Percentiles rank a stretch among this genome's conserved stretches.
These are phyloP conservation scores for Carlito syrichta DNA, from an alignment of 2,113 vertebrate genomes.

Conservation along the genomic window DNA sequence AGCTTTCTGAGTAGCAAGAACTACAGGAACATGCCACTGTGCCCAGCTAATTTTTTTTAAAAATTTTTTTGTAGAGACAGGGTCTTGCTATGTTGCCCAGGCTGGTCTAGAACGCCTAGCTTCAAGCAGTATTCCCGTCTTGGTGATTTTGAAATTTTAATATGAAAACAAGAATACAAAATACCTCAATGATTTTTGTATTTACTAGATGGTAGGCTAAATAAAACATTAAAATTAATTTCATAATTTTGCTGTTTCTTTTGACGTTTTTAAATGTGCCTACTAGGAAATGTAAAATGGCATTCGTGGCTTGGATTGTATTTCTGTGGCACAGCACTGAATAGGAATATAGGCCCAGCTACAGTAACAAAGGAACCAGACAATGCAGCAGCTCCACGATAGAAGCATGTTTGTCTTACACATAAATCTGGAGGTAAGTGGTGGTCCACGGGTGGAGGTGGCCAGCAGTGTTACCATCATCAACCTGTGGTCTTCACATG, in stretches of 20 bases:
- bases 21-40: too few species aligned
- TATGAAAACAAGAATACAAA: neutral
- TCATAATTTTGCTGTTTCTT: neutral
- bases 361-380: neutral
- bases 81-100: too few species aligned
- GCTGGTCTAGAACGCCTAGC: too few species aligned
- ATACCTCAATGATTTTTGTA: neutral
- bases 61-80: too few species aligned
- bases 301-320: neutral
- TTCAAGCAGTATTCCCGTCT: too few species aligned
- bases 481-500: neutral
- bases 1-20: too few species aligned
- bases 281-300: neutral
- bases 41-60: too few species aligned
- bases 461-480: rapidly evolving
- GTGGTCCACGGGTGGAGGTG: rapidly evolving
- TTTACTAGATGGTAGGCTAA: neutral
- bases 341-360: neutral
- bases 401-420: neutral
- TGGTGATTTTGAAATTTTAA: neutral
- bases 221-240: neutral
- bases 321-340: neutral
- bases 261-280: neutral
- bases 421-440: neutral
- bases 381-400: neutral